These are phyloP conservation scores for Dendrocincla fuliginosa DNA, from an alignment of 2,797 vertebrate species.

Conservation along the genomic window DNA sequence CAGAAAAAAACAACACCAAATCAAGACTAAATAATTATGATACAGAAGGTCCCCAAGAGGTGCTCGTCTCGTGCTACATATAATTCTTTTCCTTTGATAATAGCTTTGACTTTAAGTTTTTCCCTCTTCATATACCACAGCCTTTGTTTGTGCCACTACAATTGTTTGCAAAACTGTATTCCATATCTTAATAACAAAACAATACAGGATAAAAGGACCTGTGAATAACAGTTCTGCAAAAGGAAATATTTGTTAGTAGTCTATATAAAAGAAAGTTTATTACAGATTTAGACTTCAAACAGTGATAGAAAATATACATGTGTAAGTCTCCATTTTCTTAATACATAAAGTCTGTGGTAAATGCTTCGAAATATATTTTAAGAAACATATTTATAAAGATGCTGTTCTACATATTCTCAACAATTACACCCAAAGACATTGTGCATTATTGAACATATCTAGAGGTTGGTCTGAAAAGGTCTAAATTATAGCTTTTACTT, in stretches of 20 bases:
- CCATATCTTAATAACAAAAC: not conserved
- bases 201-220: not conserved
- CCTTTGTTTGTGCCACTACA: not conserved
- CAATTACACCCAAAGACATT: not conserved
- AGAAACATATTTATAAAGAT: not conserved
- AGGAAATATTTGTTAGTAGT: not conserved
- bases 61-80: not conserved
- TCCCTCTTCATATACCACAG: not conserved
- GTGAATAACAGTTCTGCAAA: not conserved
- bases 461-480: not conserved
- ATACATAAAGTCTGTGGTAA: not conserved
- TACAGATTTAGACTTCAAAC: not conserved
- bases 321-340: not conserved
- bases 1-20: not conserved
- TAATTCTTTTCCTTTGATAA: not conserved
- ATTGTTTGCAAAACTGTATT: not conserved
- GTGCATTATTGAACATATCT: not conserved
- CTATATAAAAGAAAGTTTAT: not conserved
- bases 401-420: not conserved
- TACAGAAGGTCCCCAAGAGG: not conserved
- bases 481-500: not conserved
- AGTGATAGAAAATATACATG: not conserved
- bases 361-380: not conserved
- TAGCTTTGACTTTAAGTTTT: not conserved
- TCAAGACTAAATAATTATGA: not conserved